Conservation (phyloP, 2,888 invertebrate genomes). For the Gasteruption jaculator region DNA sequence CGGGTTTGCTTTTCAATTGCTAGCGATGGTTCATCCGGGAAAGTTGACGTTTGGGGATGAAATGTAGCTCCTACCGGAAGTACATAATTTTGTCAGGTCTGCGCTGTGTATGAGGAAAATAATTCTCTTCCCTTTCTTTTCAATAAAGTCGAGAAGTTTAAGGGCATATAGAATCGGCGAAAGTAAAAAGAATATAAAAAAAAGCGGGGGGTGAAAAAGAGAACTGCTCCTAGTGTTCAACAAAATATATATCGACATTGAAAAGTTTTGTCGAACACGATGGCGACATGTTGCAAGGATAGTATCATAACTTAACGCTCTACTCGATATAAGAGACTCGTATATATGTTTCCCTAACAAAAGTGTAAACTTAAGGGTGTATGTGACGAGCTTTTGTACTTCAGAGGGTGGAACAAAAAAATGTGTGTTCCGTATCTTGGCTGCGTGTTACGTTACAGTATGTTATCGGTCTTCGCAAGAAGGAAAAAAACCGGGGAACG, state of each 20-base stretch:
- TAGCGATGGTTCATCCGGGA: no score
- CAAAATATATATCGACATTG: constrained; percentile 44
- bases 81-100: no score
- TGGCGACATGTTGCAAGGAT: constrained; percentile 47
- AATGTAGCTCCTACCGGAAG: no score
- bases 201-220: constrained; percentile 32
- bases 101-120: no score
- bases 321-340: constrained; percentile 37
- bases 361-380: constrained; percentile 36
- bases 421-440: constrained; percentile 14
- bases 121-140: no score
- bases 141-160: no score
- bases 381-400: constrained; percentile 24
- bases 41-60: no score
- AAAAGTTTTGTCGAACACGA: constrained; percentile 49
- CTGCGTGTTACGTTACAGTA: no score
- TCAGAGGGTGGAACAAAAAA: constrained; percentile 24
- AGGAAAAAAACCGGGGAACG: no score
- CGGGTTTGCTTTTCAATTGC: no score
- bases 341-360: constrained; percentile 24
- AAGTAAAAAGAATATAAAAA: constrained; percentile 38
- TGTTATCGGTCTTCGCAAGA: no score
- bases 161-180: constrained; percentile 12
- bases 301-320: constrained; percentile 45
- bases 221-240: no score